Evolutionary conservation across 2,797 vertebrate genomes (phyloP).

Genomic region (Epinephelus coioides): DNA sequence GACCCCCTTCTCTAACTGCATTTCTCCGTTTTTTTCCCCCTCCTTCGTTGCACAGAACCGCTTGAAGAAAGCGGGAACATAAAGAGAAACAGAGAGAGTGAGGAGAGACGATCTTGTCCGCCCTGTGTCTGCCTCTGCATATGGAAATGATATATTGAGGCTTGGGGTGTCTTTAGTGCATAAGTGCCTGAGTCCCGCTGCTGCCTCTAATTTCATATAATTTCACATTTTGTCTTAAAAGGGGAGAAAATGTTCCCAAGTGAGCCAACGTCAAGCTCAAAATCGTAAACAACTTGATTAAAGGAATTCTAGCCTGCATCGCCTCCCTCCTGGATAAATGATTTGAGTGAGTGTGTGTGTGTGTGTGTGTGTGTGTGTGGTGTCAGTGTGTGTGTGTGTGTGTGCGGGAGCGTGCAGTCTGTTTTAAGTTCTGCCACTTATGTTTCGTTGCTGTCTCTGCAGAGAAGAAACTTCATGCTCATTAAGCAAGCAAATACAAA

Average conservation of each 20-base stretch:
- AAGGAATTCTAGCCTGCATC: constrained; percentile 78
- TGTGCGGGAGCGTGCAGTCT: constrained; percentile 51
- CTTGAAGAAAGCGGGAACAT: constrained; percentile 51
- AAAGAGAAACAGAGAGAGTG: constrained; percentile 56
- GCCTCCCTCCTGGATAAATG: constrained; percentile 77
- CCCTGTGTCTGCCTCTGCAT: constrained; percentile 76
- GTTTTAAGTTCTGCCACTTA: constrained; percentile 81
- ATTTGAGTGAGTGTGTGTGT: constrained; percentile 53
- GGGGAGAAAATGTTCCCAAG: constrained; percentile 81
- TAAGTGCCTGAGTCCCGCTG: constrained; percentile 74
- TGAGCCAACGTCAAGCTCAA: constrained; percentile 75
- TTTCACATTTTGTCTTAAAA: constrained; percentile 86
- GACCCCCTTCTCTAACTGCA: constrained; percentile 62
- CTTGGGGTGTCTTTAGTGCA: constrained; percentile 79
- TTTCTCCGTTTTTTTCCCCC: constrained; percentile 37
- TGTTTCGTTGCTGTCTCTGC: constrained; percentile 60
- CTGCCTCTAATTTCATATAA: constrained; percentile 87
- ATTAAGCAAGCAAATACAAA: constrained; percentile 70
- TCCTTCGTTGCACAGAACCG: constrained; percentile 49
- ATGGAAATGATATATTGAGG: constrained; percentile 84
- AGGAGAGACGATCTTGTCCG: constrained; percentile 67
- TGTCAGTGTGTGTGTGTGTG: constrained; percentile 24
- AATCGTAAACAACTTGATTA: constrained; percentile 87
- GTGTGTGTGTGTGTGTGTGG: constrained; percentile 36
- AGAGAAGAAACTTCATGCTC: constrained; percentile 69